phyloP scores from a whole-genome alignment of 2,113 vertebrate species.

The Typhlomys cinereus region DNA sequence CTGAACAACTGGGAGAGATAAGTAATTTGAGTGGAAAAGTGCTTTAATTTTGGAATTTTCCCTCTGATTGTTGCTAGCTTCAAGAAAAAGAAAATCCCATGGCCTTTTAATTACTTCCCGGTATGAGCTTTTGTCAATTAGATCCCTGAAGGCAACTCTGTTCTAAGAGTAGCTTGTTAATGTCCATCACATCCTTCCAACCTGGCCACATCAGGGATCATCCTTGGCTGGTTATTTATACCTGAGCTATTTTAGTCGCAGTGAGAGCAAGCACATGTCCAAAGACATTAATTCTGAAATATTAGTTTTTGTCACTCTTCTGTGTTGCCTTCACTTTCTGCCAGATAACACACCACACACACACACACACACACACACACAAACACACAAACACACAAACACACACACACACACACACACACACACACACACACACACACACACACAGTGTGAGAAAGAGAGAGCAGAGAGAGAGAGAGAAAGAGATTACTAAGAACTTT shows the following conservation, averaged over 20 bases:
- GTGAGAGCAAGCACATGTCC: conserved; percentile 48
- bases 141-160: conserved; percentile 44
- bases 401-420: neutral
- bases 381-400: neutral
- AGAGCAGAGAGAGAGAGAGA: too few species aligned
- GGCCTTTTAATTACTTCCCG: neutral
- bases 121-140: conserved; percentile 21
- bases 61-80: neutral
- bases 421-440: neutral
- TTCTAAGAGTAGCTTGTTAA: conserved; percentile 55
- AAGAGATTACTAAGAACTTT: neutral
- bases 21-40: conserved; percentile 4
- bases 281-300: conserved; percentile 60
- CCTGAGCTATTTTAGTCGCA: conserved; percentile 47
- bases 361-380: neutral
- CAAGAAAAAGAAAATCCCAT: conserved; percentile 15
- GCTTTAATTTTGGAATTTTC: conserved; percentile 54
- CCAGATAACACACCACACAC: neutral
- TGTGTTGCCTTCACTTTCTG: neutral
- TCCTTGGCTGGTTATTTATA: conserved; percentile 41
- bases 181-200: conserved; percentile 33
- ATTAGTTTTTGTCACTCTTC: conserved; percentile 26
- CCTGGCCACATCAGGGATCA: conserved; percentile 33
- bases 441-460: too few species aligned
- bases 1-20: conserved; percentile 35